Evolutionary conservation across 2,888 invertebrate genomes (phyloP), one percentile per base, ranked within the genome.

Genomic region (Allacma fusca): DNA sequence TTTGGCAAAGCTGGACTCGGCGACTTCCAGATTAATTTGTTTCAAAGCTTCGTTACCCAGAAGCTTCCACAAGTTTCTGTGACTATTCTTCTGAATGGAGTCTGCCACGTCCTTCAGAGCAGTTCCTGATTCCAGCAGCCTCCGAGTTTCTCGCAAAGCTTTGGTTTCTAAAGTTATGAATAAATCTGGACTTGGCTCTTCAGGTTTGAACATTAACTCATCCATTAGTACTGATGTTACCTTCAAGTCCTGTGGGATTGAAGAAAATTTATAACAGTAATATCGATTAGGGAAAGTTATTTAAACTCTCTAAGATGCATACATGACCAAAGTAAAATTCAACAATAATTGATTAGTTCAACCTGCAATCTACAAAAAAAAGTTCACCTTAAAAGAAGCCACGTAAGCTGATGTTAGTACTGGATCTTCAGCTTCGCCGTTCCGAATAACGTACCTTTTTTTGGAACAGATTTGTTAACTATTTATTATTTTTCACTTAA

Each of bases 51-150:
- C 94, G 87, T 98, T 97, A 0, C 96, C 98, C 80, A 99, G 87
- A 59, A 98, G 87, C 70, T 94, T 90, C 98, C 98, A 99, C 64
- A 99, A 88, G 84, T 96, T 90, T 0, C 97, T 96, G 88, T 99
- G 98, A 0, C 97, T 94, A 87, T 98, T 97, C 85, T 96, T 96
- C 86, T 98, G 97, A 44, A 98, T 96, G 86, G 97, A 98, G 50
- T 77, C 57, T 83, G 93, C 92, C 0, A 98, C 96, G 88, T 98
- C 97, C 81, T 92, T 91, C 81, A 92, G 91, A 19, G 97, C 89
- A 0, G 96, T 96, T 50, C 96, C 96, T 88, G 96, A 95, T 79
- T 95, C 94, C 69, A 99, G 88, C 1, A 98, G 88, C 85, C 96
- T 94, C 75, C 96, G 90, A 0, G 97, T 97, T 85, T 98, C 98